phyloP scores from a whole-genome alignment of 2,797 vertebrate species.

The Acipenser ruthenus region DNA sequence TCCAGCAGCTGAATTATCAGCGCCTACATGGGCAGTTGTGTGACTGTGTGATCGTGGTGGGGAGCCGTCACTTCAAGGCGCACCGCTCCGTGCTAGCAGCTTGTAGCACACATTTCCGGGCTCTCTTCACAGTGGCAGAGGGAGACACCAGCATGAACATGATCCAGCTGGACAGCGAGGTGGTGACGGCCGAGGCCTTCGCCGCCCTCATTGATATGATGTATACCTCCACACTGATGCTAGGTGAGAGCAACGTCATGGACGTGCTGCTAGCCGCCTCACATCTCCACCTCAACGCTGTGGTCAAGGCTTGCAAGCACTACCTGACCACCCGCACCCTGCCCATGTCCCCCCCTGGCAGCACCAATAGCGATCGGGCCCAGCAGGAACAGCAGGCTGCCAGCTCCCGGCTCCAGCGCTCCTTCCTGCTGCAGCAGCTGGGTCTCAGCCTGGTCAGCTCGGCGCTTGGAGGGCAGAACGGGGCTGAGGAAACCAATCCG shows the following conservation, averaged over 20 bases:
- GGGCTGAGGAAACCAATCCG: slow-evolving; percentile 43
- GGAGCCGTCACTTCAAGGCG: slow-evolving; percentile 89
- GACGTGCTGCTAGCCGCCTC: slow-evolving; percentile 91
- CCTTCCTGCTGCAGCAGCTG: slow-evolving; percentile 91
- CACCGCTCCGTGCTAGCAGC: slow-evolving; percentile 91
- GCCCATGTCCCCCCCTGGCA: slow-evolving; percentile 76
- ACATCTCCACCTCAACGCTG: slow-evolving; percentile 90
- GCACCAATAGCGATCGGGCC: slow-evolving; percentile 37
- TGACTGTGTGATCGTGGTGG: slow-evolving; percentile 91
- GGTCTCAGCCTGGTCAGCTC: slow-evolving; percentile 91
- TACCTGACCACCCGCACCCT: slow-evolving; percentile 90
- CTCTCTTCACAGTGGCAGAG: slow-evolving; percentile 88
- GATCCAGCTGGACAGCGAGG: slow-evolving; percentile 95
- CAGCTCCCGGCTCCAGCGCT: slow-evolving; percentile 77
- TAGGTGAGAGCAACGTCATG: slow-evolving; percentile 97
- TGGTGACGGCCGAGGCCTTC: slow-evolving; percentile 94
- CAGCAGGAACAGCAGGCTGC: slow-evolving; percentile 55
- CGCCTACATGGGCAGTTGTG: slow-evolving; percentile 91
- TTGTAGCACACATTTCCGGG: slow-evolving; percentile 93
- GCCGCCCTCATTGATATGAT: slow-evolving; percentile 96
- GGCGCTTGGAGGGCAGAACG: slow-evolving; percentile 68
- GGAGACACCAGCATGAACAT: slow-evolving; percentile 90
- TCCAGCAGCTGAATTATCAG: slow-evolving; percentile 96
- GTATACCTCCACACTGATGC: slow-evolving; percentile 96
- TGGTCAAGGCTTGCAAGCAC: slow-evolving; percentile 97